A percentile compares a stretch with the other conserved stretches of the same genome.
Conservation (phyloP, 2,888 invertebrate species). For the Dastarcus helophoroides region DNA sequence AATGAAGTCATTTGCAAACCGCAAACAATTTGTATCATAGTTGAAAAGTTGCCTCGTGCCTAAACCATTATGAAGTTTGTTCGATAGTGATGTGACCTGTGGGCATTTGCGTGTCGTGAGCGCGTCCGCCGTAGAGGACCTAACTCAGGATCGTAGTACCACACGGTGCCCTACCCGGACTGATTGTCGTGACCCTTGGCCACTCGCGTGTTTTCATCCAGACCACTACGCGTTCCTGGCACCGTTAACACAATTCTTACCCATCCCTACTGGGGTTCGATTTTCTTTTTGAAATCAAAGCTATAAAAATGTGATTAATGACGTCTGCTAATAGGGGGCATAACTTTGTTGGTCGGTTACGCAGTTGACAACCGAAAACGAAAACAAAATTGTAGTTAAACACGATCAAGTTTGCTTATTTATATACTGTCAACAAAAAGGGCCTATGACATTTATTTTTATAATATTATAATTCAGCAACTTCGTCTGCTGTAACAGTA, state of each 20-base stretch:
- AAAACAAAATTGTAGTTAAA: too few species aligned
- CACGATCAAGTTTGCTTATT: too few species aligned
- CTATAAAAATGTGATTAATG: too few species aligned
- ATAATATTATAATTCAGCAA: too few species aligned
- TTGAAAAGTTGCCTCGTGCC: constrained; percentile 10
- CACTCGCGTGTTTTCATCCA: constrained; percentile 32
- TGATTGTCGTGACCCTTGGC: constrained; percentile 31
- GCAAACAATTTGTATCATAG: constrained; percentile 9
- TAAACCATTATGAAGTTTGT: constrained; percentile 32
- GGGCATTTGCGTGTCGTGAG: constrained; percentile 33
- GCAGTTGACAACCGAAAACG: too few species aligned
- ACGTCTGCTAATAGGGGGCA: too few species aligned
- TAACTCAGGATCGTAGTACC: constrained; percentile 27
- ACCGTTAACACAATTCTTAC: constrained; percentile 21
- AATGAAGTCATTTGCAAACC: too few species aligned
- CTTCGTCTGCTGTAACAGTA: too few species aligned
- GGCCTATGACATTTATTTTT: too few species aligned
- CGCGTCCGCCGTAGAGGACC: constrained; percentile 2
- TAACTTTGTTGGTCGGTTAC: too few species aligned
- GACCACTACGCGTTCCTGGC: constrained; percentile 28
- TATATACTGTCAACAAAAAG: too few species aligned
- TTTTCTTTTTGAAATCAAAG: not conserved
- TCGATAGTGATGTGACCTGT: constrained; percentile 37
- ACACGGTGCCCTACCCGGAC: constrained; percentile 21
- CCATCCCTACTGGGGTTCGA: not conserved